Conservation (phyloP, 2,888 invertebrate genomes). For the Crossocerus cetratus region DNA sequence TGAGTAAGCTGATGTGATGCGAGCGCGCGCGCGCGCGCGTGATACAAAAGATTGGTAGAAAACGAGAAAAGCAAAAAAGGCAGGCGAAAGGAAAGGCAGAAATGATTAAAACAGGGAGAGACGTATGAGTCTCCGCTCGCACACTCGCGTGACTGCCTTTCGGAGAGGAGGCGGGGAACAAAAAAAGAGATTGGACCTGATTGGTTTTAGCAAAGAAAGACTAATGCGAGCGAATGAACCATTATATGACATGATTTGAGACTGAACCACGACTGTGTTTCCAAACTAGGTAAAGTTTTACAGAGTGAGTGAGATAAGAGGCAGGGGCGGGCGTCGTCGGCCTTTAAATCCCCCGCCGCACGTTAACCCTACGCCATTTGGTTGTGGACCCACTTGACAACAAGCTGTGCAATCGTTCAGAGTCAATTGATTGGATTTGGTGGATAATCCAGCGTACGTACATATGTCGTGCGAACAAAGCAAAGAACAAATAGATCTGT, state of each 20-base stretch:
- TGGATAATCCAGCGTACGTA: slow-evolving; percentile 70
- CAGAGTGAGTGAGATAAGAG: slow-evolving; percentile 69
- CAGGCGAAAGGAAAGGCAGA: slow-evolving; percentile 17
- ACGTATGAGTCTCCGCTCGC: slow-evolving; percentile 43
- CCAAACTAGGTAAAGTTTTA: slow-evolving; percentile 77
- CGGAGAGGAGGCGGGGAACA: slow-evolving; percentile 50
- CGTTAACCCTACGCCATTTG: slow-evolving; percentile 65
- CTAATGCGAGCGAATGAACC: slow-evolving; percentile 62
- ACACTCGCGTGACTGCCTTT: slow-evolving; percentile 22
- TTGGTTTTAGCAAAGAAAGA: slow-evolving; percentile 30
- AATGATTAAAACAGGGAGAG: slow-evolving; percentile 21
- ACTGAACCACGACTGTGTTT: slow-evolving; percentile 77
- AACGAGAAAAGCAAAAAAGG: slow-evolving; percentile 4
- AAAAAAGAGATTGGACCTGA: slow-evolving; percentile 58
- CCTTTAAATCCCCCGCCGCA: slow-evolving; percentile 63
- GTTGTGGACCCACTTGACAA: slow-evolving; percentile 70
- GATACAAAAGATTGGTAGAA: slow-evolving; percentile 14
- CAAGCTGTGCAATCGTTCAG: slow-evolving; percentile 69
- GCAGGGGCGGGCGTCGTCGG: slow-evolving; percentile 67
- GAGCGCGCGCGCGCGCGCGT: slow-evolving; percentile 37
- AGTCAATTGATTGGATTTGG: slow-evolving; percentile 72
- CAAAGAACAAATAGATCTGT: slow-evolving; percentile 63
- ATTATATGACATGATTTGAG: slow-evolving; percentile 59
- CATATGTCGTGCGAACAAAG: slow-evolving; percentile 66
- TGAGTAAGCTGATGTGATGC: slow-evolving; percentile 72